Base-by-base conservation (phyloP, 2,113 vertebrate genomes). In the Hymenochirus boettgeri region DNA sequence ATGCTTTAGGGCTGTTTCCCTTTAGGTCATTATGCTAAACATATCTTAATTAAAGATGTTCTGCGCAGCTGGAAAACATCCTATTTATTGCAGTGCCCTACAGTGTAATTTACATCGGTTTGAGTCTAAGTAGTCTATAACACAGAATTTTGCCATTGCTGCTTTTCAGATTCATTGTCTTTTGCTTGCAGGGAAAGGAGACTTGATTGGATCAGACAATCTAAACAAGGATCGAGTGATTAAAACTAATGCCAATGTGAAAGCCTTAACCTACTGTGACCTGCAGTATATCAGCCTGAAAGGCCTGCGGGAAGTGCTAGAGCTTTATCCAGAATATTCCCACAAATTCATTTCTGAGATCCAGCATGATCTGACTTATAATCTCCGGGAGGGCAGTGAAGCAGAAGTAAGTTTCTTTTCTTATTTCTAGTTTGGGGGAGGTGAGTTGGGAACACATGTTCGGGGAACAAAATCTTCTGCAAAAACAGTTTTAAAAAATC, bases 301-400 rank as follows among this genome's bases (percentile, higher is more conserved):
- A 73, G 89, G 89, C 2, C 82, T 90, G 25, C 75, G 87, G 0
- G 89, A 90, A 74, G 89, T 90, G 2, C 84, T 90, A 19, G 77
- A 86, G 1, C 85, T 90, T 18, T 90, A 90, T 69, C 87, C 89
- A 0, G 89, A 90, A 70, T 90, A 90, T 55, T 81, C 89, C 21
- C 86, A 88, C 72, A 89, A 89, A 82, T 90, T 90, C 69, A 71
- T 89, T 79, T 81, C 80, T 2, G 89, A 90, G 72, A 90, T 90
- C 15, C 89, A 90, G 59, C 88, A 90, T n/a, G 89, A 90, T 79
- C 85, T 90, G 70, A 90, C 89, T 23, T 90, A 90, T 81, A 90
- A 90, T 64, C 84, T 90, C 69, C 72, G 88, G 8, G 87, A 89
- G 63, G 89, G 89, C 25, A 84, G 88, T 53, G 78, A 82, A 1